A percentile compares a stretch with the other conserved stretches of the same genome.
phyloP scores from a whole-genome alignment of 2,797 vertebrate genomes.

The Rhyacichthys aspro region DNA sequence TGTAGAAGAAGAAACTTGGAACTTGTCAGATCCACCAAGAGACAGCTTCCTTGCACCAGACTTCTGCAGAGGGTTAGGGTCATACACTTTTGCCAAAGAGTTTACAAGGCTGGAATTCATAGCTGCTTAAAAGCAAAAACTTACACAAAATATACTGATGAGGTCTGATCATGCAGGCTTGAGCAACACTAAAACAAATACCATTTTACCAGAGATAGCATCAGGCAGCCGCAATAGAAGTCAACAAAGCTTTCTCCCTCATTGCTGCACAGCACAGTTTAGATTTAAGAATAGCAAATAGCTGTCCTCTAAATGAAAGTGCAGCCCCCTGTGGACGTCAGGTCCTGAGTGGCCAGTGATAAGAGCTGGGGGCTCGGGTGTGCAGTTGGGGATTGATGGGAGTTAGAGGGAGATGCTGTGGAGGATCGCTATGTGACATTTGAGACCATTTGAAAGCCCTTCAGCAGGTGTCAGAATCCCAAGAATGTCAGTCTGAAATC shows the following conservation, averaged over 20 bases:
- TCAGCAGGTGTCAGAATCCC: conserved; percentile 78
- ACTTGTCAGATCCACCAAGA: conserved; percentile 59
- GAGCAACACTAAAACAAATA: conserved; percentile 13
- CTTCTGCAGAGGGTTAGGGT: conserved; percentile 82
- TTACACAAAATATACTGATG: conserved; percentile 1
- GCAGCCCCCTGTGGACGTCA: conserved; percentile 66
- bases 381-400: conserved; percentile 55
- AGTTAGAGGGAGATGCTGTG: conserved; percentile 38
- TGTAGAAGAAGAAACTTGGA: conserved; percentile 38
- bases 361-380: conserved; percentile 63
- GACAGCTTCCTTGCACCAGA: conserved; percentile 65
- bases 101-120: conserved; percentile 83
- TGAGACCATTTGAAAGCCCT: conserved; percentile 75
- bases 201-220: conserved; percentile 23
- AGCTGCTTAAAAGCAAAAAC: conserved; percentile 16
- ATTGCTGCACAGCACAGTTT: conserved; percentile 13
- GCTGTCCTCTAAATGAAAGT: conserved; percentile 60
- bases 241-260: conserved; percentile 38
- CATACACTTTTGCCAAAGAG: conserved; percentile 85
- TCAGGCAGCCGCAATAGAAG: background rate
- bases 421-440: conserved; percentile 64
- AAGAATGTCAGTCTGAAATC: conserved; percentile 67
- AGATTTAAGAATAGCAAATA: conserved; percentile 69
- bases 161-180: conserved; percentile 23
- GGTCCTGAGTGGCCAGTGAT: conserved; percentile 63